Base-by-base conservation (phyloP, 2,888 invertebrate species). In the Idaea straminata region DNA sequence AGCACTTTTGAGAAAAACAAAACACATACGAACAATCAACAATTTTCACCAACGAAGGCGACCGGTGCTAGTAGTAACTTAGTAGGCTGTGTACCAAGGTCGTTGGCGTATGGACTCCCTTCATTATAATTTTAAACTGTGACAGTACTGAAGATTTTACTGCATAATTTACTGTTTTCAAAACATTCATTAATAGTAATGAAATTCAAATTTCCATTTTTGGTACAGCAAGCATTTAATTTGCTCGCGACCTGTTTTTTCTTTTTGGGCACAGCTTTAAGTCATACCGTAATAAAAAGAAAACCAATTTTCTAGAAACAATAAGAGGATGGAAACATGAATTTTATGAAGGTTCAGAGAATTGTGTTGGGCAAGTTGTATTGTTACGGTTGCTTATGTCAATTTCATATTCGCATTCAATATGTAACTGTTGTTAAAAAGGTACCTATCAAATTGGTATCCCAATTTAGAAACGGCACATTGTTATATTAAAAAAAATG, bases 291-390 rank as follows among this genome's bases (percentile, higher is more conserved):
- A 66, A 69, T 69, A 68, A 68, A 63, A 69, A 62, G 68, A 71
- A 71, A 69, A 65, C 47, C 69, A 69, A 73, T 72, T 65, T 67
- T 68, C 64, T 66, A 15, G 64, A 72, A 73, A 73, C 69, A 72
- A 73, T 73, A 70, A 67, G 58, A 60, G 65, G 66, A 67, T 69
- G 70, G 66, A 72, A 69, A 67, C 65, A 70, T 69, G 67, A 67
- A 69, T 69, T 73, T 73, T 71, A 71, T 68, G 69, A 68, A 66
- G 66, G 34, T 34, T 34, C 62, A 65, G 64, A 68, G 57, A 68
- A 61, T 64, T 25, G 59, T 59, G 59, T 59, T 59, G 7, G 34
- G 13, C 59, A 34, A 59, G 59, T 13, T 47, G 47, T 47, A 10
- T 60, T 47, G 25, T 60, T 62, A 13, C 5, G 47, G 47, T 47